phyloP scores from a whole-genome alignment of 1,140 invertebrate species.

The Hormaphis cornu region DNA sequence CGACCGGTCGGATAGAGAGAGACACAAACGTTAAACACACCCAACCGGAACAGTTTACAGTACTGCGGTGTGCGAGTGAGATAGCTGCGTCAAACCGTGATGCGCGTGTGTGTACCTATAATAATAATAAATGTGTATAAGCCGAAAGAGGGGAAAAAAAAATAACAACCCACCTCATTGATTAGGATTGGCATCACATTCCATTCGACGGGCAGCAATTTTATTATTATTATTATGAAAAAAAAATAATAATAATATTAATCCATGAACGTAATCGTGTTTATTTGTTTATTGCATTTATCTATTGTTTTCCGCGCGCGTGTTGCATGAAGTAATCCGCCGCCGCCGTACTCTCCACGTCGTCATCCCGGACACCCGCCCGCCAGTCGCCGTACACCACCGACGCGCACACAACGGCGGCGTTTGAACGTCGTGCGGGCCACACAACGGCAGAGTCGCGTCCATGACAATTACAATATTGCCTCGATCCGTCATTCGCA shows the following conservation, averaged over 20 bases:
- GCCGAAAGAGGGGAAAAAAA: background rate
- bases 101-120: too few relatives aligned
- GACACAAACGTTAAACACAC: too few relatives aligned
- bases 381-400: too few relatives aligned
- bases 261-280: background rate
- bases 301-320: background rate
- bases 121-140: background rate
- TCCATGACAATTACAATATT: constrained; percentile 21
- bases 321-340: background rate
- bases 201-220: background rate
- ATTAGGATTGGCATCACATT: constrained; percentile 31
- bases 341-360: background rate
- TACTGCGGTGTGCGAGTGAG: background rate
- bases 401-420: background rate
- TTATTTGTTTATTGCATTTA: background rate
- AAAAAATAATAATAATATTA: background rate
- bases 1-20: background rate
- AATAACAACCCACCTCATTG: constrained; percentile 2
- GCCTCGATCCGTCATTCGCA: background rate
- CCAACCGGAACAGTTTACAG: too few relatives aligned
- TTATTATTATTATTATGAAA: background rate
- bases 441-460: background rate
- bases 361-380: too few relatives aligned
- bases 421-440: background rate
- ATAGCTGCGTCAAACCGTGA: background rate